Conservation (phyloP, 2,113 vertebrate species). For the Phoenicopterus ruber region DNA sequence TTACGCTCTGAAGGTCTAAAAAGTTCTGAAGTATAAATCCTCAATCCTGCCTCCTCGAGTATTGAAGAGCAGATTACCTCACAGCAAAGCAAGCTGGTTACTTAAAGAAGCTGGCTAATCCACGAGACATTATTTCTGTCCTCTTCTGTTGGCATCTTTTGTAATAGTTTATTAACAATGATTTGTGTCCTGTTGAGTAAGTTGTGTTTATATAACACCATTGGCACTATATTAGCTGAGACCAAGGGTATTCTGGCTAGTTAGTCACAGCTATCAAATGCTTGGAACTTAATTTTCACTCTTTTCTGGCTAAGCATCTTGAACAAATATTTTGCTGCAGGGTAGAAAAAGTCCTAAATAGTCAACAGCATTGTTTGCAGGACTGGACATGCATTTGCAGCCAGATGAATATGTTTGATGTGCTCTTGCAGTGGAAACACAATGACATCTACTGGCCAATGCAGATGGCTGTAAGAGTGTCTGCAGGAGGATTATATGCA, state of each 20-base stretch:
- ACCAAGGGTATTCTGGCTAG: background rate
- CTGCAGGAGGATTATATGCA: background rate
- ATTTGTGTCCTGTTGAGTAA: conserved; percentile 52
- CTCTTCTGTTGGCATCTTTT: conserved; percentile 28
- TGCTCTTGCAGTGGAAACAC: background rate
- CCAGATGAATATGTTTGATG: conserved; percentile 26
- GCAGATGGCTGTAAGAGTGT: background rate
- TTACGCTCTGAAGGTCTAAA: conserved; percentile 18
- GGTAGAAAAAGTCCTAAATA: conserved; percentile 22
- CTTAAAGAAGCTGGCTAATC: conserved; percentile 15
- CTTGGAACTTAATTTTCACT: conserved; percentile 46
- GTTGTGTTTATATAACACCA: conserved; percentile 45
- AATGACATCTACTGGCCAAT: conserved; percentile 60
- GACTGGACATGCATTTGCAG: conserved; percentile 19
- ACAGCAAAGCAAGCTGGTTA: background rate
- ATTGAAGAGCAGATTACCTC: conserved; percentile 5
- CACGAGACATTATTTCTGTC: background rate
- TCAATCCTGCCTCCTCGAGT: background rate
- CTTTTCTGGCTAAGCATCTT: conserved; percentile 22
- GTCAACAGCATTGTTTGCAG: conserved; percentile 40
- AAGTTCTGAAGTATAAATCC: background rate
- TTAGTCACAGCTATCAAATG: conserved; percentile 43
- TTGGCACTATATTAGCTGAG: background rate
- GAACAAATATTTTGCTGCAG: conserved; percentile 41
- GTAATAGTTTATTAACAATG: conserved; percentile 31